Conservation (phyloP, 2,888 invertebrate genomes). For the Lagria hirta region DNA sequence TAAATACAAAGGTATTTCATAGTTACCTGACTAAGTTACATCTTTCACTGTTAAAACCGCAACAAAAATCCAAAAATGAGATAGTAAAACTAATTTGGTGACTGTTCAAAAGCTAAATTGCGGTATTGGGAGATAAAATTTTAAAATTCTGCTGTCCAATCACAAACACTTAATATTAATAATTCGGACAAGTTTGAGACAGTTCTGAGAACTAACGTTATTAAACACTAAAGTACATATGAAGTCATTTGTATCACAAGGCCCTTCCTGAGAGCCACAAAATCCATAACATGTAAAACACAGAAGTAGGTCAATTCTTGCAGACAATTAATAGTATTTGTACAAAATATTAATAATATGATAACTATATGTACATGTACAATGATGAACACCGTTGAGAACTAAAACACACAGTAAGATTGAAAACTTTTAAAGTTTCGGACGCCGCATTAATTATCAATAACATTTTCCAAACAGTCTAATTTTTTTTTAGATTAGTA, state of each 20-base stretch:
- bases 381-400: constrained; percentile 3
- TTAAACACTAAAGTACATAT: constrained; percentile 25
- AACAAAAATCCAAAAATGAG: constrained; percentile 12
- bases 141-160: constrained; percentile 7
- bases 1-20: constrained; percentile 33
- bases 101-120: too few species aligned
- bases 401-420: constrained; percentile 11
- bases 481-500: not conserved
- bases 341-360: constrained; percentile 16
- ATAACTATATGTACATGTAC: constrained; percentile 11
- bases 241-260: constrained; percentile 35
- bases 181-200: constrained; percentile 16
- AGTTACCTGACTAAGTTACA: constrained; percentile 32
- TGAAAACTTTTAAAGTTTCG: constrained; percentile 11
- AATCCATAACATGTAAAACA: constrained; percentile 30
- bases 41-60: constrained; percentile 26
- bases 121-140: constrained; percentile 5
- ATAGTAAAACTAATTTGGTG: too few species aligned
- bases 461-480: constrained; percentile 9
- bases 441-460: constrained; percentile 10
- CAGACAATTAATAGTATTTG: constrained; percentile 21
- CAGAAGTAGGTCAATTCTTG: constrained; percentile 24
- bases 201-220: constrained; percentile 15
- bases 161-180: constrained; percentile 14
- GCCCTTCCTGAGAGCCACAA: constrained; percentile 30